Percentiles rank a stretch among this genome's conserved stretches.
Conservation (phyloP, 1,140 invertebrate genomes). For the Archivesica marissinica region DNA sequence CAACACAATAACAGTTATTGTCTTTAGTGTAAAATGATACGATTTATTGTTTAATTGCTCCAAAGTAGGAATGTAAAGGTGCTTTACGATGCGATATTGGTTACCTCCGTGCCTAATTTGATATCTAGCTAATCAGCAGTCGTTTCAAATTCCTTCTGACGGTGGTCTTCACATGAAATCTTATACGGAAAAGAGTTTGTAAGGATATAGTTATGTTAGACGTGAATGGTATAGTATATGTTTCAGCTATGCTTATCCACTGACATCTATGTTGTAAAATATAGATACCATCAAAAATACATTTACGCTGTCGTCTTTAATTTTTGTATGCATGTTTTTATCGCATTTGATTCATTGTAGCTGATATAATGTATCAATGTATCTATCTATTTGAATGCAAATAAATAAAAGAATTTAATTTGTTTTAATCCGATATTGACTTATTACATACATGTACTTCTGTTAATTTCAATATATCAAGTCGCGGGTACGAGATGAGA, state of each 20-base stretch:
- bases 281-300: slow-evolving; percentile 46
- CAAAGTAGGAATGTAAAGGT: slow-evolving; percentile 33
- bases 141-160: slow-evolving; percentile 6
- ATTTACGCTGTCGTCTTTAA: slow-evolving; percentile 26
- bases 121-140: slow-evolving; percentile 46
- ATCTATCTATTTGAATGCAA: background rate
- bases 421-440: background rate
- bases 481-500: background rate
- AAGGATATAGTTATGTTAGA: slow-evolving; percentile 24
- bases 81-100: slow-evolving; percentile 20
- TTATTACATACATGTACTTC: background rate
- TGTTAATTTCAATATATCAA: background rate
- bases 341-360: background rate
- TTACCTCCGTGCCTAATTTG: slow-evolving; percentile 53
- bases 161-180: slow-evolving; percentile 32
- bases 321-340: background rate
- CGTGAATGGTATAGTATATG: slow-evolving; percentile 33
- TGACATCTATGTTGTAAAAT: slow-evolving; percentile 51
- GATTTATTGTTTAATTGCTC: slow-evolving; percentile 33
- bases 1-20: slow-evolving; percentile 42
- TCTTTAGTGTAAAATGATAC: slow-evolving; percentile 26
- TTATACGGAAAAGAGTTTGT: slow-evolving; percentile 3
- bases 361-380: background rate
- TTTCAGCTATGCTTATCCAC: slow-evolving; percentile 9
- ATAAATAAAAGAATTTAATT: background rate